Base-by-base conservation (phyloP, 2,888 invertebrate species). In the Thecocarcelia acutangulata region DNA sequence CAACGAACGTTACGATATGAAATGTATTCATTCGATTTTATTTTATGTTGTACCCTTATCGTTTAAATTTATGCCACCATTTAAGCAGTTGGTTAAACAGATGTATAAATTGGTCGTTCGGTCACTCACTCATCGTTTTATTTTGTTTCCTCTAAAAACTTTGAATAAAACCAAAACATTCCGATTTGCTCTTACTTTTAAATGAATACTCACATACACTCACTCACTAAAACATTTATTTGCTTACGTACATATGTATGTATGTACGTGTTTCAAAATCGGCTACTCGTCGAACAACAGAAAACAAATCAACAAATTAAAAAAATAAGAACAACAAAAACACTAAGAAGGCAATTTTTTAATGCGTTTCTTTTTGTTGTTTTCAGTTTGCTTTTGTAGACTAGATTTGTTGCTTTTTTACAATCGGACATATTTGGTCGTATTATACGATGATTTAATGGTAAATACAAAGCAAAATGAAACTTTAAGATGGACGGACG, bases 41-140 rank as follows among this genome's bases (percentile, higher is more conserved):
- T 28, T 50, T 58, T 50, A 75, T 66, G 48, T 58, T 66, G 48
- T 58, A 40, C 68, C 64, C 61, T 77, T 37, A 70, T 52, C 58
- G 59, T 28, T 64, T 50, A 72, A 52, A 52, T 73, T 66, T 58
- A 66, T 61, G 54, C 54, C 73, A 73, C 59, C 79, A 73, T 79
- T 77, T 79, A 66, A 73, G 59, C 59, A 79, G 68, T 77, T 81
- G 70, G 70, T 42, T 77, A 69, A 77, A 77, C 81, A 81, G 81
- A 81, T 81, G 81, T 77, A 81, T 50, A 69, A 63, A 81, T 81
- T 81, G 81, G 81, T 74, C n/a, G n/a, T n/a, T n/a, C n/a, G n/a
- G n/a, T n/a, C 68, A 76, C 68, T 73, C 68, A 77, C 68, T 73
- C 77, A 77, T 73, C 63, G 68, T 80, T 63, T 69, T 66, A 33